A percentile compares a stretch with the other conserved stretches of the same genome.
phyloP scores from a whole-genome alignment of 2,797 vertebrate genomes.

The Heteromormyrus szaboi region DNA sequence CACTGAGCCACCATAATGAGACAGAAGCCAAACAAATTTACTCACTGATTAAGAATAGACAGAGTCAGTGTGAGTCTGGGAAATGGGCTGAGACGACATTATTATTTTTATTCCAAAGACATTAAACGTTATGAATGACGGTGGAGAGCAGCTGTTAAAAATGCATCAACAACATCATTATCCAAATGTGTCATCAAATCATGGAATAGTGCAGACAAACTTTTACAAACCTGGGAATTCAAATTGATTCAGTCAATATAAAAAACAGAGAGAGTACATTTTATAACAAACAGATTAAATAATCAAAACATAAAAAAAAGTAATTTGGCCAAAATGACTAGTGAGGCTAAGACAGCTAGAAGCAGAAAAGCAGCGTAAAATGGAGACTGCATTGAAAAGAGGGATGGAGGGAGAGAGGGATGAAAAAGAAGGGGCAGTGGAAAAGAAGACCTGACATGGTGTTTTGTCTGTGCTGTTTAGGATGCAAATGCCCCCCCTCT shows the following conservation, averaged over 20 bases:
- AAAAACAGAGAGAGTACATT: background rate
- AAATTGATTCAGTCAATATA: background rate
- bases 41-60: background rate
- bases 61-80: background rate
- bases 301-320: background rate
- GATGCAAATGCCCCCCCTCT: background rate
- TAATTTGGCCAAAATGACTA: background rate
- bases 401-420: background rate
- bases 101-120: background rate
- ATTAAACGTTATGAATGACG: background rate
- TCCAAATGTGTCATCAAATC: background rate
- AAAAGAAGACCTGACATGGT: background rate
- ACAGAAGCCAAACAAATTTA: background rate
- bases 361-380: background rate
- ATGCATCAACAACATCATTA: background rate
- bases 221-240: background rate
- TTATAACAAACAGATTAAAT: background rate
- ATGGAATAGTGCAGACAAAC: background rate
- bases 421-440: background rate
- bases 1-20: background rate
- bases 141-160: background rate
- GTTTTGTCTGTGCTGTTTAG: background rate
- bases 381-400: background rate
- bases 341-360: background rate
- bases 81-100: background rate